Evolutionary conservation across 2,113 vertebrate species (phyloP), one percentile per base, ranked within the genome.

Genomic region (Gadus macrocephalus): DNA sequence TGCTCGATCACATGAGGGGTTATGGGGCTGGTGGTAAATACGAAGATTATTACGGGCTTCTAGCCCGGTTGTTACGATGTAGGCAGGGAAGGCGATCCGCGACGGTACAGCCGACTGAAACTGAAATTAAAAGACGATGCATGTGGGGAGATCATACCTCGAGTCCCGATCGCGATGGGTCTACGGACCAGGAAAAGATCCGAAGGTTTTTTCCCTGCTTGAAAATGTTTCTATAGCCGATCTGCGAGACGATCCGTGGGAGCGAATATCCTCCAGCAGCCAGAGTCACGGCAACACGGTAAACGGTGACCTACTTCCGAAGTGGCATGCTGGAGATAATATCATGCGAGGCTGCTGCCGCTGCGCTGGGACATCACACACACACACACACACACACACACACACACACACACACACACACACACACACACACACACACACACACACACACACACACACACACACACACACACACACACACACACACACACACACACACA

Each of bases 221-320:
- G 35, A 42, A 28, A 66, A 60, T 78, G 58, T 62, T 56, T 20
- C 66, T 49, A 70, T 66, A 20, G 22, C 19, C 31, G 61, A 49
- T 20, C 56, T 60, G 53, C 55, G 82, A 81, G 16, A 69, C 22
- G 74, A 20, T 65, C 64, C 62, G 71, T 82, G 75, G 67, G 73
- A 75, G 83, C 81, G 79, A 62, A 83, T 3, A 81, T 9, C 72
- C 68, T 22, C 75, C 65, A 83, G 81, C 81, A 87, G 53, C 82
- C 78, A 89, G 86, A 88, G 61, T 27, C 87, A 80, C 74, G 85
- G 74, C 83, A 82, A 78, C 85, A 80, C 86, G 83, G 84, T 71
- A 80, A 86, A 83, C 87, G 84, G 83, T 90, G 89, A 91, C 89
- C 89, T 91, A 91, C 88, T 90, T 91, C 88, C 86, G 86, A 89